Evolutionary conservation across 2,113 vertebrate genomes (phyloP).

Genomic region (Tetrao urogallus): DNA sequence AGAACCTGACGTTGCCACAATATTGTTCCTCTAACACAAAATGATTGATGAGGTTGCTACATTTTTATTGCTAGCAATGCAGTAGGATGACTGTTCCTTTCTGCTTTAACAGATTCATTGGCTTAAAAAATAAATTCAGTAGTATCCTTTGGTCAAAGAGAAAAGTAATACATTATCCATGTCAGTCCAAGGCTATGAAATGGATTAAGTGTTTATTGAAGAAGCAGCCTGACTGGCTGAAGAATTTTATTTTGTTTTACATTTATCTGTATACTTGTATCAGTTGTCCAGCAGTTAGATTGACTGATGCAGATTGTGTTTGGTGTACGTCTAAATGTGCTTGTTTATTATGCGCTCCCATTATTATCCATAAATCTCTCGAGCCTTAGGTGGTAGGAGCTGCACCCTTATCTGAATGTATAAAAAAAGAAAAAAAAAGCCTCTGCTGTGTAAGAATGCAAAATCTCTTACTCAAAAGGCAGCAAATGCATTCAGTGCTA

Average conservation of each 20-base stretch:
- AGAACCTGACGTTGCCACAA: background rate
- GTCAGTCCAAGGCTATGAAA: background rate
- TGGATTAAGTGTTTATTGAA: background rate
- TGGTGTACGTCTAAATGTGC: background rate
- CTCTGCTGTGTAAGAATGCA: background rate
- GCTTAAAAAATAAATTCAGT: background rate
- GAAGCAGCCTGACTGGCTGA: background rate
- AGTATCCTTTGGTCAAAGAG: background rate
- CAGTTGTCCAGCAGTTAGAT: background rate
- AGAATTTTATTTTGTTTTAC: slow-evolving; percentile 14
- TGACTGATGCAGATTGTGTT: slow-evolving; percentile 8
- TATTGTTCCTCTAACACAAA: background rate
- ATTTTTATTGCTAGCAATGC: background rate
- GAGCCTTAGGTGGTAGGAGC: background rate
- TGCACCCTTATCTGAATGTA: background rate
- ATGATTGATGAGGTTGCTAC: background rate
- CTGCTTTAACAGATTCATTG: background rate
- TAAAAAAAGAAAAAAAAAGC: background rate
- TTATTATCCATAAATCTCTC: slow-evolving; percentile 42
- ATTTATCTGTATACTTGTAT: slow-evolving; percentile 8
- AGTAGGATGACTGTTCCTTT: background rate
- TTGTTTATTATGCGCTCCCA: background rate
- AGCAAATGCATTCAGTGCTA: background rate
- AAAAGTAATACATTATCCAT: background rate
- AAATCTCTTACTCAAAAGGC: background rate